A percentile compares a stretch with the other conserved stretches of the same genome.
Evolutionary conservation across 2,888 invertebrate species (phyloP).

Genomic region (Dryadula phaetusa): DNA sequence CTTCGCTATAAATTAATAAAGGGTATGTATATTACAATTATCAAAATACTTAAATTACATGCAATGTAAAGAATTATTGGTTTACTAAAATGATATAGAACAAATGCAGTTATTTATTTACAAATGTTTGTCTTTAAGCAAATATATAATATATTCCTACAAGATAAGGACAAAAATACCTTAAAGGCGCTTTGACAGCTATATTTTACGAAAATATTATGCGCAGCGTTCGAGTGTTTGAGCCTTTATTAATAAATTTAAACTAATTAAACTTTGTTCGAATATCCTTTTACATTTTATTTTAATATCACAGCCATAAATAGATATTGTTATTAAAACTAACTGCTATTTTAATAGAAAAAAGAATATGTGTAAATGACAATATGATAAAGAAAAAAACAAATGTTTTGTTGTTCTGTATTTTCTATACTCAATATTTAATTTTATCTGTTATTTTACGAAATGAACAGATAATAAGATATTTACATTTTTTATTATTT

Average conservation of each 20-base stretch:
- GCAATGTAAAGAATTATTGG: constrained; percentile 1
- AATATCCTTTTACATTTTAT: no score
- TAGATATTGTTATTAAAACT: no score
- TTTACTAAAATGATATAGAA: constrained; percentile 7
- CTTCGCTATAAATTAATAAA: background rate
- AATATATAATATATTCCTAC: background rate
- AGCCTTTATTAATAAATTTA: background rate
- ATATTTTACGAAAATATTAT: background rate
- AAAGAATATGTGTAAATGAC: no score
- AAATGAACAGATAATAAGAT: no score
- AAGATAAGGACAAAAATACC: background rate
- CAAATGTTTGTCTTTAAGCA: background rate
- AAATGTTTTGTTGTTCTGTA: no score
- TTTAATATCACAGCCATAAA: no score
- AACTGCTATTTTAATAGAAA: no score
- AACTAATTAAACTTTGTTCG: no score
- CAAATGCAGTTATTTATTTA: constrained; percentile 19
- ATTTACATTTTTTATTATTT: no score
- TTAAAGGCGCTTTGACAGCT: background rate
- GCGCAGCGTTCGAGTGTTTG: background rate
- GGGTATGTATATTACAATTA: background rate
- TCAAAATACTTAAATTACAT: background rate
- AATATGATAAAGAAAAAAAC: no score
- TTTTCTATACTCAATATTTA: no score
- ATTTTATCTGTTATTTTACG: no score